phyloP scores from a whole-genome alignment of 30 jellyfish, hydroid and myxozoan species.

The Mastigias papua region DNA sequence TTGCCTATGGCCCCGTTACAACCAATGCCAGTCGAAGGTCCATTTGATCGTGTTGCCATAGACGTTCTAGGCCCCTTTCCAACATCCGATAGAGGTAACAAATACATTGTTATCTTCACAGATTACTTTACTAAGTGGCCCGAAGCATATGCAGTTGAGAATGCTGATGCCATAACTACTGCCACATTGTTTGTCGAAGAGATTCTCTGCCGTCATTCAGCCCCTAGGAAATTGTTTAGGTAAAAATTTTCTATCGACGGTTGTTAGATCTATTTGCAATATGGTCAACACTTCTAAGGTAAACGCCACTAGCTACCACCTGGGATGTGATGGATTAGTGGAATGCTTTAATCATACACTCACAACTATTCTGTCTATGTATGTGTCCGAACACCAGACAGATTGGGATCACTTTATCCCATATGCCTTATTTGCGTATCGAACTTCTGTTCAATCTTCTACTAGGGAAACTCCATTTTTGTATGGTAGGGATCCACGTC shows the following conservation, averaged over 20 bases:
- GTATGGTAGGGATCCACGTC: slow-evolving; percentile 69
- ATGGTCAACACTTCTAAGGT: slow-evolving; percentile 36
- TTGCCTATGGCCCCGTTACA: slow-evolving; percentile 43
- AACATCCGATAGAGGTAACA: slow-evolving; percentile 47
- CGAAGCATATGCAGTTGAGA: slow-evolving; percentile 66
- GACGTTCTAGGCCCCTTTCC: slow-evolving; percentile 85
- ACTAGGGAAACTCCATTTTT: slow-evolving; percentile 58
- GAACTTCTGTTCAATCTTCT: slow-evolving; percentile 34
- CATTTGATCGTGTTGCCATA: slow-evolving; percentile 74
- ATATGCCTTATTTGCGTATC: slow-evolving; percentile 53
- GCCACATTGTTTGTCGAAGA: slow-evolving; percentile 66
- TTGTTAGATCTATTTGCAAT: slow-evolving; percentile 56
- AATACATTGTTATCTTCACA: neutral
- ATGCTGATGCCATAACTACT: slow-evolving; percentile 57
- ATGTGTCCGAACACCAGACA: slow-evolving; percentile 48
- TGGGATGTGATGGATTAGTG: slow-evolving; percentile 62
- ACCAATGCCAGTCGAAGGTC: slow-evolving; percentile 73
- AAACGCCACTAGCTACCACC: slow-evolving; percentile 55
- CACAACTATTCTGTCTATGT: slow-evolving; percentile 52
- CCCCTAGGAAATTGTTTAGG: slow-evolving; percentile 66
- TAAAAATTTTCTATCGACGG: slow-evolving; percentile 49
- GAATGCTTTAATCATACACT: slow-evolving; percentile 57
- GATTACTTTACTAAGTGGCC: slow-evolving; percentile 54
- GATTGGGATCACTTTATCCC: slow-evolving; percentile 69
- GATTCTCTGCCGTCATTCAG: slow-evolving; percentile 69